Base-by-base conservation (phyloP, 2,888 invertebrate genomes). In the Bembecia ichneumoniformis region DNA sequence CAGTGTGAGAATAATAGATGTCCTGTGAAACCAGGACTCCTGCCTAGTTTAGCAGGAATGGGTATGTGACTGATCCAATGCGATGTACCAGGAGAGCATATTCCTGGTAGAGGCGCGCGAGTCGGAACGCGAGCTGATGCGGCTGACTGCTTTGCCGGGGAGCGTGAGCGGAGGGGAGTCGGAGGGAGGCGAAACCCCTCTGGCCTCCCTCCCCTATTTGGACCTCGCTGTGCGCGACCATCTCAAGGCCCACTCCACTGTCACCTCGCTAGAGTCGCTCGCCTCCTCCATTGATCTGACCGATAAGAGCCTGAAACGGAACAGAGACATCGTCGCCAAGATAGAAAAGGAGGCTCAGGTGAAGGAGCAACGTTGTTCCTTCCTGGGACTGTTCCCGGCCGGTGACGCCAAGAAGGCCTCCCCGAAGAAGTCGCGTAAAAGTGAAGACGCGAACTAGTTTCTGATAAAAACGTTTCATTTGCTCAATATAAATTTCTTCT, bases 31-130 rank as follows among this genome's bases (percentile, higher is more conserved):
- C n/a, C n/a, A 5, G 14, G 3, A n/a, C 34, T 47, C 36, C 40
- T 36, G 10, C 14, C 45, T 51, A 50, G 14, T 58, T n/a, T n/a
- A n/a, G n/a, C 9, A 28, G n/a, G n/a, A n/a, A n/a, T n/a, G n/a
- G n/a, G n/a, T n/a, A 43, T 56, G 47, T 44, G 52, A 35, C 50
- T 59, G 55, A 57, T 62, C 2, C 5, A 9, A 2, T 28, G 28
- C 28, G 28, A 28, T 28, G 28, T 28, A 28, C 28, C 76, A 91
- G 91, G 94, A 95, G 81, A 95, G 94, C 71, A 93, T 96, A 66
- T 96, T 95, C 76, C 79, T 94, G 68, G 80, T 94, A 59, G 93
- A 94, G 77, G 93, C 94, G 20, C 91, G 93, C 58, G 93, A 93
- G 66, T 92, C 91, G 52, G 93, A 94, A 66, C 90, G 90, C 54